phyloP scores from a whole-genome alignment of 2,888 invertebrate species.

The Ophioninae sp. region DNA sequence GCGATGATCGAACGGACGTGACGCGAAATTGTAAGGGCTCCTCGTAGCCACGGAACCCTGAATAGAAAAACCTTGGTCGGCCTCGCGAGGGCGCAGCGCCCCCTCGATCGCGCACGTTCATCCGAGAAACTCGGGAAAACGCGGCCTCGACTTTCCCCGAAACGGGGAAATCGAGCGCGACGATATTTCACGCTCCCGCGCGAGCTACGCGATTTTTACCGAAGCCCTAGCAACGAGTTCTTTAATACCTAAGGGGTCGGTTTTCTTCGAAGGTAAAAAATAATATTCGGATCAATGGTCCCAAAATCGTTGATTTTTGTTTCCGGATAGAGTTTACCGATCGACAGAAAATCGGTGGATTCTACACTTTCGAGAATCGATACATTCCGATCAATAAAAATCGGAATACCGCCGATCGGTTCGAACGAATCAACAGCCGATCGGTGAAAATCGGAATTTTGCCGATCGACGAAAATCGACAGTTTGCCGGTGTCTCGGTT shows the following conservation, averaged over 20 bases:
- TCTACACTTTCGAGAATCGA: no score
- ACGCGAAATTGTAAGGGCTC: neutral
- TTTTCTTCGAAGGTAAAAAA: neutral
- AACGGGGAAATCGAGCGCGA: neutral
- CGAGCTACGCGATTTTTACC: neutral
- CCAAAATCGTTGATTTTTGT: no score
- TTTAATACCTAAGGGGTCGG: neutral
- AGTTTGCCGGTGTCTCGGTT: no score
- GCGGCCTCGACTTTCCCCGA: slow-evolving; percentile 5
- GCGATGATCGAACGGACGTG: neutral
- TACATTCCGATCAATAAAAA: no score
- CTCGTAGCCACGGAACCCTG: no score
- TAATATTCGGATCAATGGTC: neutral
- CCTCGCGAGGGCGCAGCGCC: slow-evolving; percentile 1
- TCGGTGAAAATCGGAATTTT: no score
- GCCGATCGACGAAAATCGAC: no score
- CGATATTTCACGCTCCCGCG: neutral
- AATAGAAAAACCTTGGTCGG: neutral
- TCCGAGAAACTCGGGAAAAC: neutral
- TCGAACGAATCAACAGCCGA: no score
- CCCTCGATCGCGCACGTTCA: neutral
- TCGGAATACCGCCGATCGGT: no score
- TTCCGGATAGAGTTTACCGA: no score
- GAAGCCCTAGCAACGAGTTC: neutral
- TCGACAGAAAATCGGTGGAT: no score